Conservation (phyloP, 2,797 vertebrate genomes). For the Gallinago stenura region DNA sequence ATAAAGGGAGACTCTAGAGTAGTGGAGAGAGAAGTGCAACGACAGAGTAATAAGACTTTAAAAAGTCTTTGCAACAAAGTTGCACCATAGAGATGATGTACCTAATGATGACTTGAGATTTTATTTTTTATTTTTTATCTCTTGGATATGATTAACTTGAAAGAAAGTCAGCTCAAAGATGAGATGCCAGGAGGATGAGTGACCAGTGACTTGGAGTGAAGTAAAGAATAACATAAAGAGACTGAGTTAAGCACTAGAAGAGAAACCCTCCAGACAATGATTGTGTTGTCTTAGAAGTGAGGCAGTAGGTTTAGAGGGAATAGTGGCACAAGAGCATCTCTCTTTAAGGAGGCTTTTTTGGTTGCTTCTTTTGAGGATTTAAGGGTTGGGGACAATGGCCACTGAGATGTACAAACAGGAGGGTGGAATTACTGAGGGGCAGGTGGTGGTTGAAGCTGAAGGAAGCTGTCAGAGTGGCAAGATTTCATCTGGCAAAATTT, state of each 20-base stretch:
- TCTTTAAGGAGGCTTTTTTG: background rate
- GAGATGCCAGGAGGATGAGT: background rate
- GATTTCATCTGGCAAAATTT: background rate
- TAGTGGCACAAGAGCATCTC: background rate
- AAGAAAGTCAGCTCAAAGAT: background rate
- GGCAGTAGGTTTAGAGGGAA: background rate
- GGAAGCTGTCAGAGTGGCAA: background rate
- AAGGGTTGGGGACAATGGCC: background rate
- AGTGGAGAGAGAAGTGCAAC: background rate
- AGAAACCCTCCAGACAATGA: background rate
- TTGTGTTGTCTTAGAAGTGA: background rate
- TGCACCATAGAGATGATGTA: background rate
- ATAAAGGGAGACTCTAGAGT: background rate
- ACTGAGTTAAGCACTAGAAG: background rate
- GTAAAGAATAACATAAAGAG: background rate
- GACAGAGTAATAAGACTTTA: background rate
- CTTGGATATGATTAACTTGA: background rate
- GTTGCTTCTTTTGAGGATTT: background rate
- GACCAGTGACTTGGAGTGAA: background rate
- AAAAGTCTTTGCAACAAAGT: background rate
- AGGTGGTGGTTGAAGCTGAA: background rate
- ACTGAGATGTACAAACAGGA: background rate
- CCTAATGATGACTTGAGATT: background rate
- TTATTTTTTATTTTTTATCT: background rate
- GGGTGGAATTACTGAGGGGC: background rate